These are phyloP conservation scores for Gambelia wislizenii DNA, from an alignment of 2,797 vertebrate species.

Conservation along the genomic window DNA sequence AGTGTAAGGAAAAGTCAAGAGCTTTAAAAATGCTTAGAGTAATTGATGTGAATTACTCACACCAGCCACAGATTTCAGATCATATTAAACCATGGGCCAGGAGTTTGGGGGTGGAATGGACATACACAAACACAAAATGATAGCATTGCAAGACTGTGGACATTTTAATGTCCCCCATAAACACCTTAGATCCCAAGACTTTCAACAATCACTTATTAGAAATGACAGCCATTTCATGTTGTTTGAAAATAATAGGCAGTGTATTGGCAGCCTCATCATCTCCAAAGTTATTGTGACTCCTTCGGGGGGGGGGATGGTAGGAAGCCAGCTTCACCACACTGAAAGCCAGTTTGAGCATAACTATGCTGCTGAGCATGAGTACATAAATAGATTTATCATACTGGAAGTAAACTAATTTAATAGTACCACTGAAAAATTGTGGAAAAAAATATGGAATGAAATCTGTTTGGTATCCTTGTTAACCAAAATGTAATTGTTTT, in stretches of 20 bases:
- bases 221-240: slow-evolving; percentile 1
- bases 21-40: neutral
- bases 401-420: slow-evolving; percentile 13
- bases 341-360: neutral
- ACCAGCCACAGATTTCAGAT: slow-evolving; percentile 29
- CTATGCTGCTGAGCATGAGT: neutral
- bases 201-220: slow-evolving; percentile 38
- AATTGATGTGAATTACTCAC: neutral
- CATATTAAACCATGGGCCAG: neutral
- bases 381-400: neutral
- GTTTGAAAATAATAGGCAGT: slow-evolving; percentile 4
- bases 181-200: slow-evolving; percentile 31
- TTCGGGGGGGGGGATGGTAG: neutral
- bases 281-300: neutral
- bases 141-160: slow-evolving; percentile 26
- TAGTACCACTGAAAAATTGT: neutral
- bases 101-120: neutral
- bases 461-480: neutral
- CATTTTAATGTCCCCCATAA: slow-evolving; percentile 22
- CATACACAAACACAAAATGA: neutral
- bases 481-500: neutral
- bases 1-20: neutral
- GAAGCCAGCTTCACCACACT: neutral
- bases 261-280: neutral
- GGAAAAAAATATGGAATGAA: too few species aligned